phyloP scores from a whole-genome alignment of 2,113 vertebrate species.

The Daphoenositta chrysoptera region DNA sequence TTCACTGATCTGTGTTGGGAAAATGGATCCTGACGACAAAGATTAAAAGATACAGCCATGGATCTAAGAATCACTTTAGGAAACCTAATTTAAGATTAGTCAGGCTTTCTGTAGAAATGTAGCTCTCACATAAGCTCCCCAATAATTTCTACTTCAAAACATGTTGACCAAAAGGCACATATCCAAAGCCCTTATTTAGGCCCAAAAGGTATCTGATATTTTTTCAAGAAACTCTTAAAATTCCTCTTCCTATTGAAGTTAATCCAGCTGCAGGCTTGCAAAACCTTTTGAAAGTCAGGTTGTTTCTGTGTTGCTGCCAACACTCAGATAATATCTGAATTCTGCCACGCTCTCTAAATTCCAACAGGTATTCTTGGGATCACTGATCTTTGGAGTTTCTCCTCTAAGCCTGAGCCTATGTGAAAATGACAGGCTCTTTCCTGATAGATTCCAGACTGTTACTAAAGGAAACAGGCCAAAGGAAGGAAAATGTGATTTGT shows the following conservation, averaged over 20 bases:
- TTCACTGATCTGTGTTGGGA: background rate
- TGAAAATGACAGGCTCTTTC: background rate
- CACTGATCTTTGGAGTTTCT: background rate
- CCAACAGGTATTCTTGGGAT: background rate
- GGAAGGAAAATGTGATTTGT: background rate
- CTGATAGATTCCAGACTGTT: background rate
- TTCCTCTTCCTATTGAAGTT: background rate
- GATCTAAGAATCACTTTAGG: background rate
- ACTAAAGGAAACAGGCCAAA: background rate
- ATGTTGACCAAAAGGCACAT: background rate
- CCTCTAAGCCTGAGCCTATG: background rate
- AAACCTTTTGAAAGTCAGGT: background rate
- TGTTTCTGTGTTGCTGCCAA: background rate
- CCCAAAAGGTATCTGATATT: background rate
- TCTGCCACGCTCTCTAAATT: background rate
- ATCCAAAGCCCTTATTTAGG: background rate
- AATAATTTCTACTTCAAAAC: background rate
- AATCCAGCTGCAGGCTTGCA: background rate
- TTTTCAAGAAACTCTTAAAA: background rate
- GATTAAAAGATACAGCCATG: background rate
- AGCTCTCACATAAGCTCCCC: background rate
- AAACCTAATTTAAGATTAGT: background rate
- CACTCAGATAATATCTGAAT: background rate
- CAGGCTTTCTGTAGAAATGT: background rate
- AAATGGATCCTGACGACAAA: background rate